Evolutionary conservation across 2,113 vertebrate species (phyloP).

Genomic region (Typhlomys cinereus): DNA sequence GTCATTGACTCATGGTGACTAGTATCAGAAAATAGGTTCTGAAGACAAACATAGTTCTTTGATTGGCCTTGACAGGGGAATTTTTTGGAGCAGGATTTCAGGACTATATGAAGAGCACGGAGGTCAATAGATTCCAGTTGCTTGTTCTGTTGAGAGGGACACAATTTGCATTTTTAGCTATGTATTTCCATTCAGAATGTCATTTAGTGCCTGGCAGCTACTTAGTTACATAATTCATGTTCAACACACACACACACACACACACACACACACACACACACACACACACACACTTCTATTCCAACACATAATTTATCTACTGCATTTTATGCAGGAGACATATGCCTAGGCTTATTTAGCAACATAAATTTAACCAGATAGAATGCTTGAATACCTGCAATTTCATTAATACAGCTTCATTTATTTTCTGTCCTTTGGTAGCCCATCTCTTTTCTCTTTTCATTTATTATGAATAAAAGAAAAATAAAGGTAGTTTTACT

Average conservation of each 20-base stretch:
- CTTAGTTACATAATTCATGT: neutral
- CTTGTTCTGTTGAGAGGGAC: fast-evolving
- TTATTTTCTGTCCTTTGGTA: neutral
- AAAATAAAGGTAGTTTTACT: neutral
- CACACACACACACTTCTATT: no score
- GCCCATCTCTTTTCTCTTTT: neutral
- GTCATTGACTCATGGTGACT: neutral
- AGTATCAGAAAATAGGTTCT: neutral
- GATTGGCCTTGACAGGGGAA: neutral
- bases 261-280: neutral
- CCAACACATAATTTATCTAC: no score
- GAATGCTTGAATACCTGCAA: neutral
- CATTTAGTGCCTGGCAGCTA: neutral
- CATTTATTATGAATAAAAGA: neutral
- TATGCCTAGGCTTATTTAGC: neutral
- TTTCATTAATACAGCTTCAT: neutral
- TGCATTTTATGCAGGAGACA: neutral
- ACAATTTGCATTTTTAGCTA: neutral
- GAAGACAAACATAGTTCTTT: neutral
- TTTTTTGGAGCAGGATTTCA: neutral
- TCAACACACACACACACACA: neutral
- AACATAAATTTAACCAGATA: neutral
- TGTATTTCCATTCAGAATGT: neutral
- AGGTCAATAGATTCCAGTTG: neutral
- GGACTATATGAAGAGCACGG: neutral